A percentile compares a stretch with the other conserved stretches of the same genome.
These are phyloP conservation scores for Caenorhabditis angaria DNA, from an alignment of 2,888 invertebrate genomes.

Conservation along the genomic window DNA sequence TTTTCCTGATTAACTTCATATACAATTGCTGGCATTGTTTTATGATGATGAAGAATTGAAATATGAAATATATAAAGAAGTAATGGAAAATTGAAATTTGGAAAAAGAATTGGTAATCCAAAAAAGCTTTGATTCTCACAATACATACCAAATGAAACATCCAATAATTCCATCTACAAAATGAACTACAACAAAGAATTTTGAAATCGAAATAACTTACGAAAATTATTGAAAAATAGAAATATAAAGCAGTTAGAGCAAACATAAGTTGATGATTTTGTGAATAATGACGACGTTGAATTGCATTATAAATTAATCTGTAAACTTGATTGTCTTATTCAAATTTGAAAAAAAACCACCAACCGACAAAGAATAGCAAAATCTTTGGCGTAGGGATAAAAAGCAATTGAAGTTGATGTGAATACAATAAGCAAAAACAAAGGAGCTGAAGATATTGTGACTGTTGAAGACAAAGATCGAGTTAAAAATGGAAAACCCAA, in stretches of 20 bases:
- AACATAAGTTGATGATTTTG: conserved; percentile 37
- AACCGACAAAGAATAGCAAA: conserved; percentile 29
- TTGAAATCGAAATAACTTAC: conserved; percentile 21
- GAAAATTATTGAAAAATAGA: conserved; percentile 47
- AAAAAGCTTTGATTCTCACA: conserved; percentile 39
- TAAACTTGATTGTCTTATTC: not conserved
- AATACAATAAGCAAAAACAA: conserved; percentile 41
- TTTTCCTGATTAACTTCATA: conserved; percentile 56
- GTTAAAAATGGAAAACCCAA: conserved; percentile 51
- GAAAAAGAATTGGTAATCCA: conserved; percentile 51
- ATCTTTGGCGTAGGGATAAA: conserved; percentile 51
- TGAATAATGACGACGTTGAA: conserved; percentile 37
- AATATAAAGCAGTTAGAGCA: conserved; percentile 36
- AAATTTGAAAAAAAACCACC: conserved; percentile 4
- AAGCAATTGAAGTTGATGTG: conserved; percentile 47
- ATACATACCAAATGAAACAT: conserved; percentile 51
- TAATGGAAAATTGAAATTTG: conserved; percentile 51
- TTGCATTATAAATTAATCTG: conserved; percentile 45
- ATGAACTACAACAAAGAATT: not conserved
- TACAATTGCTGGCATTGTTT: conserved; percentile 50
- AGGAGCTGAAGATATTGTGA: conserved; percentile 35
- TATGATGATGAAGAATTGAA: conserved; percentile 43
- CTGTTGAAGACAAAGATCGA: conserved; percentile 28
- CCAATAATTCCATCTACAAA: conserved; percentile 46
- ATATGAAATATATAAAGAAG: conserved; percentile 44